Evolutionary conservation across 2,113 vertebrate genomes (phyloP).

Genomic region (Poeciliopsis prolifica): DNA sequence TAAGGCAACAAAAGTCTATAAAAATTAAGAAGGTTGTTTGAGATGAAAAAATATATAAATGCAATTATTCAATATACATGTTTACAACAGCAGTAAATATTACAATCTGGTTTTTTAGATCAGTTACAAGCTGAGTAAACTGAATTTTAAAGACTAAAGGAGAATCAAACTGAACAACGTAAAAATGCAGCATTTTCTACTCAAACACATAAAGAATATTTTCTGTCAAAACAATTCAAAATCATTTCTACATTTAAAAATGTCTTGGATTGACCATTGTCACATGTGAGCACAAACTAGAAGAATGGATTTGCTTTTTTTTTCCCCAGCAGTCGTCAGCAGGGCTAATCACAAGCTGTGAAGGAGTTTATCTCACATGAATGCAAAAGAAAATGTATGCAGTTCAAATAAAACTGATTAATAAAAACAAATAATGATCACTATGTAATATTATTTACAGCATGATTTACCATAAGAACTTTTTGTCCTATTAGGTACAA

Average conservation of each 20-base stretch:
- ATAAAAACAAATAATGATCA: not conserved
- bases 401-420: not conserved
- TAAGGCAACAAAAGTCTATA: not conserved
- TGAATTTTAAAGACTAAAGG: not conserved
- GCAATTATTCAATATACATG: not conserved
- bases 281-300: slow-evolving; percentile 8
- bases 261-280: not conserved
- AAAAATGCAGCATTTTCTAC: not conserved
- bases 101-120: not conserved
- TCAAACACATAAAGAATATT: not conserved
- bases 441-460: not conserved
- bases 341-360: not conserved
- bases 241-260: not conserved
- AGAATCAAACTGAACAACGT: not conserved
- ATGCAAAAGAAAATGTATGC: not conserved
- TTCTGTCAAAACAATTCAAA: not conserved
- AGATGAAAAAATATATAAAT: not conserved
- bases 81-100: not conserved
- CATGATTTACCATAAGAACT: not conserved
- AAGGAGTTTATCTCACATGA: not conserved
- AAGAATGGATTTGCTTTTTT: not conserved
- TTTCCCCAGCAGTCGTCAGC: not conserved
- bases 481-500: too few species aligned
- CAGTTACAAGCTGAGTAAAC: not conserved
- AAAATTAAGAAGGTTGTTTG: not conserved